Evolutionary conservation across 2,888 invertebrate species (phyloP).

Genomic region (Harpalus rufipes): DNA sequence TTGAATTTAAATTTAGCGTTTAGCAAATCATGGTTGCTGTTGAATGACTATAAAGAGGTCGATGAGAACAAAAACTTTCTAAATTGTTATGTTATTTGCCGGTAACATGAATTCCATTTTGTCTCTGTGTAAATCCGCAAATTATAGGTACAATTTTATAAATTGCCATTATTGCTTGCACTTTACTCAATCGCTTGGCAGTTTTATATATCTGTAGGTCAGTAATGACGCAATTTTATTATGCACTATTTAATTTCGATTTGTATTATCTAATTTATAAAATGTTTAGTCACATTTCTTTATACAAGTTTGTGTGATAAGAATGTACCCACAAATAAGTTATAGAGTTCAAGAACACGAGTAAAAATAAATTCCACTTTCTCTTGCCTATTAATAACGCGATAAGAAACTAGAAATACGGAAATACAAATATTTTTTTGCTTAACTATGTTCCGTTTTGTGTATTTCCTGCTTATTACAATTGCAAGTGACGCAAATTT

Average conservation of each 20-base stretch:
- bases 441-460: background rate
- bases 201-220: background rate
- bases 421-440: background rate
- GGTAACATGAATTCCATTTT: background rate
- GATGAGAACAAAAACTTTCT: background rate
- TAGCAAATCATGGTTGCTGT: slow-evolving; percentile 7
- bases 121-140: background rate
- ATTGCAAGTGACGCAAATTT: too few relatives aligned
- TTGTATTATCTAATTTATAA: background rate
- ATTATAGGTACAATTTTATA: too few relatives aligned
- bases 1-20: background rate
- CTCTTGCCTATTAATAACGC: slow-evolving; percentile 18
- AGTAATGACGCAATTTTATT: background rate
- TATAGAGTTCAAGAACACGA: slow-evolving; percentile 30
- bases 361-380: slow-evolving; percentile 38
- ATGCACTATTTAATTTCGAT: background rate
- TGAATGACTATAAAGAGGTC: slow-evolving; percentile 6
- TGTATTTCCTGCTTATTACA: background rate
- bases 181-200: too few relatives aligned
- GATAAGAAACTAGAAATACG: slow-evolving; percentile 24
- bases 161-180: too few relatives aligned
- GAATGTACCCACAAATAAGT: background rate
- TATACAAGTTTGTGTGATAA: background rate
- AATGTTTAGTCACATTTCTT: background rate
- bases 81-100: slow-evolving; percentile 8